Percentiles rank a stretch among this genome's conserved stretches.
Conservation (phyloP, 2,113 vertebrate species). For the Serilophus lunatus region DNA sequence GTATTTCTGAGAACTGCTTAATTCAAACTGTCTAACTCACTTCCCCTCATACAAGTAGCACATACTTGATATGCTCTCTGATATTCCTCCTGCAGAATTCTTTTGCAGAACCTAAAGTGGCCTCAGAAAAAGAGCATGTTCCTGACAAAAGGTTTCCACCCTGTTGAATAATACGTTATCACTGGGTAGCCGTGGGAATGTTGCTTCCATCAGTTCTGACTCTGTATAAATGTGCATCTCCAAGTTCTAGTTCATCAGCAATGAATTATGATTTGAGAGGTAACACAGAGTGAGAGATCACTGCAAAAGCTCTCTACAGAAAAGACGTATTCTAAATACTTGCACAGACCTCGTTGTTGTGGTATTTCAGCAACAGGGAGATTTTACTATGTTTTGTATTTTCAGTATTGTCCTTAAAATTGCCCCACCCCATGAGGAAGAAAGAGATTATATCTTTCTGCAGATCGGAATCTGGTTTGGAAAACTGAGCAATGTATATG, state of each 20-base stretch:
- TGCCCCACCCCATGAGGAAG: not conserved
- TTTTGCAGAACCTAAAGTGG: not conserved
- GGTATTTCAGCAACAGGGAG: not conserved
- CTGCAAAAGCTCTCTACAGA: not conserved
- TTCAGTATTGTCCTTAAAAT: not conserved
- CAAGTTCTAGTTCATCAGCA: not conserved
- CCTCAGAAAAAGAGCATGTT: not conserved
- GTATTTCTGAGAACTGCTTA: not conserved
- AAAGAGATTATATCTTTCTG: not conserved
- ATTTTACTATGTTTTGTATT: not conserved
- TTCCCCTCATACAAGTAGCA: not conserved
- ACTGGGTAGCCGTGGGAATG: not conserved
- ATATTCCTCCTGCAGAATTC: not conserved
- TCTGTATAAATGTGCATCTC: not conserved
- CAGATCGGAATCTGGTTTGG: not conserved
- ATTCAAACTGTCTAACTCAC: not conserved
- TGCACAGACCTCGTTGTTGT: not conserved
- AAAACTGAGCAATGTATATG: not conserved
- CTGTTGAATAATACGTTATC: not conserved
- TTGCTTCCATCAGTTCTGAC: not conserved
- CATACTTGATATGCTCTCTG: accelerated
- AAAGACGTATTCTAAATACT: not conserved
- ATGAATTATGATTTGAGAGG: not conserved
- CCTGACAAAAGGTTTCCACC: not conserved
- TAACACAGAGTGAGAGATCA: not conserved